Base-by-base conservation (phyloP, 2,888 invertebrate species). In the Trichacis sp. region DNA sequence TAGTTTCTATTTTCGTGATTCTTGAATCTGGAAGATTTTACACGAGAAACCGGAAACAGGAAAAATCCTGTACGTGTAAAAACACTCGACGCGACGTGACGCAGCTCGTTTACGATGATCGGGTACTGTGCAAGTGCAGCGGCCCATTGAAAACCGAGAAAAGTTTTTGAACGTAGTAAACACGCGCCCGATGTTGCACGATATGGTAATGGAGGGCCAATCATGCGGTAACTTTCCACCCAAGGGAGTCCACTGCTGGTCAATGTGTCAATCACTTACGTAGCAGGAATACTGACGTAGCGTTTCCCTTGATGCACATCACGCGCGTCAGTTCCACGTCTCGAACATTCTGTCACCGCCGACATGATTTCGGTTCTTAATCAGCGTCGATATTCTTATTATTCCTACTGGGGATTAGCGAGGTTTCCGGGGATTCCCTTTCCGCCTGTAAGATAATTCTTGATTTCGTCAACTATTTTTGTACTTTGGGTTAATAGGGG, bases 251-350 rank as follows among this genome's bases (percentile, higher is more conserved):
- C 81, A 78, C 78, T 77, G 76, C 81, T 74, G 82, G 82, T 82
- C 83, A 84, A 84, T 84, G 82, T 84, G 83, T 84, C n/a, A n/a
- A n/a, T n/a, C 83, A 84, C 84, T 84, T 84, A 83, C 76, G 77
- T 80, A 77, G 75, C 77, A 71, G 73, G 78, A 80, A 81, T 80
- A 77, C 76, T 75, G 70, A 56, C 54, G 59, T 56, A 73, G 68
- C 69, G 72, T 73, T 75, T 77, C 78, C 77, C 80, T 77, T 73
- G 71, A 75, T 77, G 74, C 73, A 74, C 68, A 73, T 73, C 65
- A 61, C 57, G 72, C 73, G 74, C 51, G 64, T 74, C 76, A 73
- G 71, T 75, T 68, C 72, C 71, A 66, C 67, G 73, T 75, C 73
- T 67, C 49, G 66, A 74, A 73, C 69, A 64, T 68, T 73, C 73